phyloP scores from a whole-genome alignment of 1,140 invertebrate genomes.

The Aplysia californica region DNA sequence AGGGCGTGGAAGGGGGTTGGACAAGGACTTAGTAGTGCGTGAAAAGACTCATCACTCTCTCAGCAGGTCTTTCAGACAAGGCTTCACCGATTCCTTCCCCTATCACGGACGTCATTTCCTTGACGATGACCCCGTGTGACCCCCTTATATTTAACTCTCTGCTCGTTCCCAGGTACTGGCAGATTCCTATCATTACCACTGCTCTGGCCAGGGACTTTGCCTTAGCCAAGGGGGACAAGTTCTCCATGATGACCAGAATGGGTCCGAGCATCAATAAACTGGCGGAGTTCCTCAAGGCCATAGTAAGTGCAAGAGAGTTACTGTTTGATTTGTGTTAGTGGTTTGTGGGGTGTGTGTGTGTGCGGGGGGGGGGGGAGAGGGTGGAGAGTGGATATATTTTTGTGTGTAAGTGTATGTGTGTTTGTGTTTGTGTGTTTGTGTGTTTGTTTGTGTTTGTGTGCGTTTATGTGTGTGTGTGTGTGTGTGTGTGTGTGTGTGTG shows the following conservation, averaged over 20 bases:
- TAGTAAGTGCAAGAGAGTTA: not conserved
- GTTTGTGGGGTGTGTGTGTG: too few species aligned
- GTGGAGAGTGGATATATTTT: too few species aligned
- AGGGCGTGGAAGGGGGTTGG: not conserved
- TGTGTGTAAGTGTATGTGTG: too few species aligned
- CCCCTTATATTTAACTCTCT: not conserved
- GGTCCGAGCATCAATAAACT: not conserved
- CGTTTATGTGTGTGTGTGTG: too few species aligned
- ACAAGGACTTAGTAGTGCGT: not conserved
- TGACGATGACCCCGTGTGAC: not conserved
- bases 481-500: too few species aligned
- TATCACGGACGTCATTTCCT: not conserved
- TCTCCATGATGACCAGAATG: not conserved
- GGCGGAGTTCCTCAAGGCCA: not conserved
- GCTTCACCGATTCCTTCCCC: not conserved
- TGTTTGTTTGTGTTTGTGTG: too few species aligned
- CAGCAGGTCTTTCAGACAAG: not conserved
- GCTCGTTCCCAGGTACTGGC: not conserved
- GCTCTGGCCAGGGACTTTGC: slow-evolving; percentile 1
- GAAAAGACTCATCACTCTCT: not conserved
- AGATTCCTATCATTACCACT: not conserved
- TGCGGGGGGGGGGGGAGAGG: too few species aligned
- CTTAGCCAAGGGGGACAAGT: not conserved
- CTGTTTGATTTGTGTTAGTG: too few species aligned
- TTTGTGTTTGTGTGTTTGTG: too few species aligned